phyloP scores from a whole-genome alignment of 2,113 vertebrate species.

The Amblyopsis rosae region DNA sequence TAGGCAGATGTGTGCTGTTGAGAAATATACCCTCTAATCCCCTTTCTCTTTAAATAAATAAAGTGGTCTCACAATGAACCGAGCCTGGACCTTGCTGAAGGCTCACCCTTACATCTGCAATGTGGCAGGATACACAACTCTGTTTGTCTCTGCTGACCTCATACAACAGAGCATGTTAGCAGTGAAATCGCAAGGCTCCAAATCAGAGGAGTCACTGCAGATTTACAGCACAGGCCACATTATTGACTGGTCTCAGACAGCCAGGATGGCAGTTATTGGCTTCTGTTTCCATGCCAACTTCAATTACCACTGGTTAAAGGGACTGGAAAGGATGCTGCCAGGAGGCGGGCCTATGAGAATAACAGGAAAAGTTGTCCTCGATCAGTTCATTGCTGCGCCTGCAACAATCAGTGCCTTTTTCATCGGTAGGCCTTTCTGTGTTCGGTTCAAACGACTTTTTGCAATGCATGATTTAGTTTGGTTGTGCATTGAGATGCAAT shows the following conservation, averaged over 20 bases:
- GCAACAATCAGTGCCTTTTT: conserved; percentile 82
- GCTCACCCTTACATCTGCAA: conserved; percentile 77
- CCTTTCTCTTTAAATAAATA: conserved; percentile 7
- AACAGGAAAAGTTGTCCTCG: conserved; percentile 74
- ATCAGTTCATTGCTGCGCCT: conserved; percentile 79
- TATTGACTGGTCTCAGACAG: conserved; percentile 74
- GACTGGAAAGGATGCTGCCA: conserved; percentile 76
- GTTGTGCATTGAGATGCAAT: neutral
- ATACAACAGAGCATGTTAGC: conserved; percentile 77
- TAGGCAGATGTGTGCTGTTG: neutral
- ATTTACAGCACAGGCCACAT: conserved; percentile 25
- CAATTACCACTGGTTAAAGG: conserved; percentile 81
- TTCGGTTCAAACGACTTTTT: neutral
- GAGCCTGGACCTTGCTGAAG: conserved; percentile 67
- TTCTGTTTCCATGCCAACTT: conserved; percentile 83
- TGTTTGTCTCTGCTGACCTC: conserved; percentile 81
- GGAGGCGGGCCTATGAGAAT: conserved; percentile 64
- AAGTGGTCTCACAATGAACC: conserved; percentile 59
- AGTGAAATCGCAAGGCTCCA: conserved; percentile 17
- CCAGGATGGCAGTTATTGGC: conserved; percentile 75
- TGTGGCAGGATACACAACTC: conserved; percentile 75
- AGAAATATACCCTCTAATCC: neutral
- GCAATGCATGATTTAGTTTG: neutral
- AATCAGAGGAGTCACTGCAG: conserved; percentile 9
- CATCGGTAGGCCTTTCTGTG: conserved; percentile 64